Conservation (phyloP, 2,888 invertebrate species). For the Cataglyphis altisquamis region DNA sequence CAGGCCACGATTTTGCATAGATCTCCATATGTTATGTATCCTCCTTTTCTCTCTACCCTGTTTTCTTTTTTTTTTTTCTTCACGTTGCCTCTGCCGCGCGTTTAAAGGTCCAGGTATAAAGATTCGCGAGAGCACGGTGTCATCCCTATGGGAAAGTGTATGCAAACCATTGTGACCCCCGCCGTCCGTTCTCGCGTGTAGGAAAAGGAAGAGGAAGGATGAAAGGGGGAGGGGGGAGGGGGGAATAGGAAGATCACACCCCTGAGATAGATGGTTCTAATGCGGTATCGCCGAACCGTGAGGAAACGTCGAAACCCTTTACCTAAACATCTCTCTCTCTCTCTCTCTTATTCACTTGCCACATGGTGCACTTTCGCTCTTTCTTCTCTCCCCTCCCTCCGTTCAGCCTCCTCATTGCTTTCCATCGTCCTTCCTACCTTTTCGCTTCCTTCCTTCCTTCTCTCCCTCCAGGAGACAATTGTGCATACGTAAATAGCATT, state of each 20-base stretch:
- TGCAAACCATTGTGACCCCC: constrained; percentile 86
- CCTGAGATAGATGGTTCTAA: constrained; percentile 83
- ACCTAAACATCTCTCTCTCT: constrained; percentile 54
- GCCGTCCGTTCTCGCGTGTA: constrained; percentile 67
- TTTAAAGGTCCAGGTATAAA: constrained; percentile 85
- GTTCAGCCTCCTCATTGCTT: constrained; percentile 43
- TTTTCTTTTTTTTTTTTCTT: constrained; percentile 9
- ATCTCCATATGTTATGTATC: constrained; percentile 84
- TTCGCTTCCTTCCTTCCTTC: constrained; percentile 49
- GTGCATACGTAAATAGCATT: constrained; percentile 82
- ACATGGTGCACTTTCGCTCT: constrained; percentile 34
- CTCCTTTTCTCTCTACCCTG: constrained; percentile 64
- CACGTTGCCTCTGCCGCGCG: constrained; percentile 60
- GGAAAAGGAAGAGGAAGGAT: constrained; percentile 16
- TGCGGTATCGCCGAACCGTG: constrained; percentile 72
- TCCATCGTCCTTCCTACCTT: constrained; percentile 55
- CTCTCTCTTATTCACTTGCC: constrained; percentile 65
- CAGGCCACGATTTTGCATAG: constrained; percentile 85
- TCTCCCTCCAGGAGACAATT: constrained; percentile 76
- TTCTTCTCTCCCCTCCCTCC: constrained; percentile 37
- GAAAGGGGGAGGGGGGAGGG: constrained; percentile 39
- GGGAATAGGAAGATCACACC: constrained; percentile 83
- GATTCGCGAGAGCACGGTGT: constrained; percentile 81
- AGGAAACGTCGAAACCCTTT: constrained; percentile 70
- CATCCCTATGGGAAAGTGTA: constrained; percentile 86